A percentile compares a stretch with the other conserved stretches of the same genome.
Conservation (phyloP, 1,140 invertebrate species). For the Melanaphis sacchari region DNA sequence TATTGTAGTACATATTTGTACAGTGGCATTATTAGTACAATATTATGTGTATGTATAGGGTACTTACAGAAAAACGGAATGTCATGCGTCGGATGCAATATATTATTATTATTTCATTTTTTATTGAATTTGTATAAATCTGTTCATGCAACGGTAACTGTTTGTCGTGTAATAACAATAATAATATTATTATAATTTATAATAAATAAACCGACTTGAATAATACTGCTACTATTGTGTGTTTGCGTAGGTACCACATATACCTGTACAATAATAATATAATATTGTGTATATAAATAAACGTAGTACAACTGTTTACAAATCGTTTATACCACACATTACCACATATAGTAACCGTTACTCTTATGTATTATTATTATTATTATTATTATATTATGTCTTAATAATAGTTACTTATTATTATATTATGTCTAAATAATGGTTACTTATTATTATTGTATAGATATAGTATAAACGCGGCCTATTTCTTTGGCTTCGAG, state of each 20-base stretch:
- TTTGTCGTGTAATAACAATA: slow-evolving; percentile 19
- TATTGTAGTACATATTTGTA: background rate
- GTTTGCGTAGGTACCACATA: background rate
- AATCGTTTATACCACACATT: background rate
- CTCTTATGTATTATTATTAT: background rate
- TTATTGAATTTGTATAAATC: background rate
- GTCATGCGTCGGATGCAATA: background rate
- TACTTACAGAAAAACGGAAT: background rate
- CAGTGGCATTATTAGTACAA: background rate
- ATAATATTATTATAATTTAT: background rate
- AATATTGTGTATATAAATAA: background rate
- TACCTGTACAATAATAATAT: background rate
- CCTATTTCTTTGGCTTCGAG: background rate
- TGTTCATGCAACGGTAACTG: background rate
- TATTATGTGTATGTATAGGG: background rate
- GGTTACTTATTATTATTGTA: background rate
- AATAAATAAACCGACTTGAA: background rate
- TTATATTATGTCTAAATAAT: too few relatives aligned
- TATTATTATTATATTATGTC: background rate
- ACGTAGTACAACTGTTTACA: background rate
- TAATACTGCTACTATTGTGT: background rate
- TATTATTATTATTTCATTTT: background rate
- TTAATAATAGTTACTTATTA: slow-evolving; percentile 13
- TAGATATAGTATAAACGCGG: background rate
- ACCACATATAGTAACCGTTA: background rate